Base-by-base conservation (phyloP, 2,888 invertebrate species). In the Scotopteryx bipunctaria region DNA sequence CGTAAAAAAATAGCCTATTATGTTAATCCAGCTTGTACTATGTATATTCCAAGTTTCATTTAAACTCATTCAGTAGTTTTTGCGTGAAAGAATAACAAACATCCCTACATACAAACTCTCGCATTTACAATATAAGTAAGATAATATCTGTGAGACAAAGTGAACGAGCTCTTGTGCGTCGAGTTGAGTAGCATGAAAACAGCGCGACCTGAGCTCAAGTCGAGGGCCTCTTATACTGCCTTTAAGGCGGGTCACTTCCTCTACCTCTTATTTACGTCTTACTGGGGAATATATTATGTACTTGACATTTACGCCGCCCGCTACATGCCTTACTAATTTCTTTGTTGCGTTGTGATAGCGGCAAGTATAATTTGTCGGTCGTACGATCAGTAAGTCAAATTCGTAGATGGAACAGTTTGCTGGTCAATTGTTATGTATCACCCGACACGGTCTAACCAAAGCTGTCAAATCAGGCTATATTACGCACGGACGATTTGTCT, bases 211-310 rank as follows among this genome's bases (percentile, higher is more conserved):
- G 57, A 55, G 53, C 55, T 49, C 52, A 49, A 40, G 53, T 42
- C 47, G 43, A 69, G 62, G 29, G 67, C 42, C 63, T 58, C 66
- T 67, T 51, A 43, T 41, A 33, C 47, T 56, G 57, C 54, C 14
- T 56, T 57, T 53, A 44, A 49, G 59, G 46, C 59, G 57, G 55
- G 60, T 61, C 59, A 59, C 60, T 68, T 62, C 60, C 64, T 64
- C 64, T 61, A 59, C 52, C 57, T 60, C 59, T 64, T 64, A 62
- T 67, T 67, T 64, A 59, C 61, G 59, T 62, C 62, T 56, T 51
- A 27, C 41, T 35, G 21, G n/a, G 37, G 53, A 55, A 57, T n/a
- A n/a, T n/a, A n/a, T n/a, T n/a, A n/a, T 50, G 37, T 38, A 38
- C 60, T 63, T 63, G 62, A 63, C 62, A 60, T 63, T 60, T 58